phyloP scores from a whole-genome alignment of 2,888 invertebrate genomes.

The Eudemis profundana region DNA sequence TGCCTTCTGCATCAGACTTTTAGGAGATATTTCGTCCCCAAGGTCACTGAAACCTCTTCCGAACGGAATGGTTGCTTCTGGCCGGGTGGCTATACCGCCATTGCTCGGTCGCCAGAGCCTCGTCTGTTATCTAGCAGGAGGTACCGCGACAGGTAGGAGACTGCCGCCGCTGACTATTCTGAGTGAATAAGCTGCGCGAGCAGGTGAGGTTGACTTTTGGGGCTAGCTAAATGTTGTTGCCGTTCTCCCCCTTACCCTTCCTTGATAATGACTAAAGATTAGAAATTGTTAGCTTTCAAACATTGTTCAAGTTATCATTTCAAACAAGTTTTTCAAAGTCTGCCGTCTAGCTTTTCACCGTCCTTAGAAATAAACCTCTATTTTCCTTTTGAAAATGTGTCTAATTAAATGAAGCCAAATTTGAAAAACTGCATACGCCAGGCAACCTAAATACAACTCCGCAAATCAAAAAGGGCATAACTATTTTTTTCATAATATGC shows the following conservation, averaged over 20 bases:
- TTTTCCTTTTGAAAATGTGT: constrained; percentile 22
- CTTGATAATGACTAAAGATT: too few relatives aligned
- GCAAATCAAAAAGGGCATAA: constrained; percentile 1
- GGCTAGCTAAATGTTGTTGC: too few relatives aligned
- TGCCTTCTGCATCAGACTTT: constrained; percentile 13
- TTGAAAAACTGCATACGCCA: constrained; percentile 35
- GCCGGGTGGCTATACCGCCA: too few relatives aligned
- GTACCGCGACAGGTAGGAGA: too few relatives aligned
- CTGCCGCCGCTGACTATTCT: too few relatives aligned
- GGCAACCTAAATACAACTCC: constrained; percentile 24
- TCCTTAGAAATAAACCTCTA: constrained; percentile 2
- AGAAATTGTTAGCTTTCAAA: too few relatives aligned
- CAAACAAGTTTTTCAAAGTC: neutral
- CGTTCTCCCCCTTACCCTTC: too few relatives aligned
- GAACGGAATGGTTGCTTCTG: neutral
- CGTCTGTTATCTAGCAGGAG: too few relatives aligned
- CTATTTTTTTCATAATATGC: neutral
- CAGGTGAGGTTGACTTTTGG: too few relatives aligned
- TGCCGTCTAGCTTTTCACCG: neutral
- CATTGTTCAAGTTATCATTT: too few relatives aligned
- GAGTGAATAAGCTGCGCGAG: too few relatives aligned
- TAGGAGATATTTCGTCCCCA: constrained; percentile 1
- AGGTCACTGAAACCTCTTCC: constrained; percentile 5
- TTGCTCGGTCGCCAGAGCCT: too few relatives aligned
- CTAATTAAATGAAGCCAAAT: constrained; percentile 43